Conservation (phyloP, 2,888 invertebrate genomes). For the Scaptomyza caliginosa region DNA sequence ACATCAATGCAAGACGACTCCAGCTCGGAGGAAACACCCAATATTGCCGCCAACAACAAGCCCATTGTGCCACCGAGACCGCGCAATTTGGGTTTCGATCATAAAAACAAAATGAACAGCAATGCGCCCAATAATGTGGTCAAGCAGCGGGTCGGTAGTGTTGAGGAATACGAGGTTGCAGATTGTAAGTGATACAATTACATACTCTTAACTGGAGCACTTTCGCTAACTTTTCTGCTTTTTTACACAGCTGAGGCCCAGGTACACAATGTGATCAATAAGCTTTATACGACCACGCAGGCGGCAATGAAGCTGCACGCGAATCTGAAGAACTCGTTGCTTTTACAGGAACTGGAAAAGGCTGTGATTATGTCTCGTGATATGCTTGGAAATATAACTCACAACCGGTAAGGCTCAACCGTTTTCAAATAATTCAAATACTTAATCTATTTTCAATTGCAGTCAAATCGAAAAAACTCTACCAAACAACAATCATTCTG, state of each 20-base stretch:
- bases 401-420: conserved; percentile 72
- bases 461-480: conserved; percentile 74
- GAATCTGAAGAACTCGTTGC: conserved; percentile 82
- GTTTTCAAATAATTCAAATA: not conserved
- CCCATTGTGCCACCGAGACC: conserved; percentile 88
- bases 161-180: conserved; percentile 78
- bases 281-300: conserved; percentile 84
- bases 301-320: conserved; percentile 84
- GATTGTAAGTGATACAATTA: conserved; percentile 75
- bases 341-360: conserved; percentile 84
- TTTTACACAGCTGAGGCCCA: conserved; percentile 86
- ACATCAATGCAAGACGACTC: conserved; percentile 88
- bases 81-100: conserved; percentile 88
- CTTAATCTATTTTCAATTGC: conserved; percentile 2
- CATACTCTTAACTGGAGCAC: not conserved
- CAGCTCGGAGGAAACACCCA: conserved; percentile 89
- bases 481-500: conserved; percentile 58
- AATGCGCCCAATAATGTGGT: conserved; percentile 66
- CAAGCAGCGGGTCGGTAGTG: conserved; percentile 58
- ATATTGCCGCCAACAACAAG: conserved; percentile 83
- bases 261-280: conserved; percentile 87
- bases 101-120: conserved; percentile 82
- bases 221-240: not conserved
- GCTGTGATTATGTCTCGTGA: conserved; percentile 84
- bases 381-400: conserved; percentile 84